A percentile compares a stretch with the other conserved stretches of the same genome.
These are phyloP conservation scores for Maccullochella peelii DNA, from an alignment of 2,113 vertebrate genomes.

Conservation along the genomic window DNA sequence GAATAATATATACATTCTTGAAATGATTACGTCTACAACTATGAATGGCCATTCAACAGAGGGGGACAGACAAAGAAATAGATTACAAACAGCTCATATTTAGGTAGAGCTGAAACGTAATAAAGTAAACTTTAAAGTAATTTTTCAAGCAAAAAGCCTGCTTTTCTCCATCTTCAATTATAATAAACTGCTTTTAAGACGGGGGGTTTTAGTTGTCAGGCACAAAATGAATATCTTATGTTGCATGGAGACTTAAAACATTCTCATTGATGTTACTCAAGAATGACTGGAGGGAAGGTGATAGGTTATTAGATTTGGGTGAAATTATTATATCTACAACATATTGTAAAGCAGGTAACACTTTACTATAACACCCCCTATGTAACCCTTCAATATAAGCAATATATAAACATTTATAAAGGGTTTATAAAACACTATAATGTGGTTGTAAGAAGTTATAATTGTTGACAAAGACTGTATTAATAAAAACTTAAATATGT, in stretches of 20 bases:
- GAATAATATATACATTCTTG: background rate
- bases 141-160: background rate
- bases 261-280: background rate
- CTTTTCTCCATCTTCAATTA: background rate
- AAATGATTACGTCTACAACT: background rate
- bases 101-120: background rate
- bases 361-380: background rate
- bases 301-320: background rate
- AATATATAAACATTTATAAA: background rate
- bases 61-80: background rate
- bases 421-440: background rate
- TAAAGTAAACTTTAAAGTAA: no score
- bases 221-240: background rate
- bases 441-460: background rate
- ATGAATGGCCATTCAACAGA: no score
- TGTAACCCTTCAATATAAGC: background rate
- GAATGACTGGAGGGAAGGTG: background rate
- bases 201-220: background rate
- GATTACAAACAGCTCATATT: background rate
- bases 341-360: background rate
- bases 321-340: background rate
- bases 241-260: background rate
- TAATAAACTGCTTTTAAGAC: background rate
- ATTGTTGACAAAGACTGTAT: background rate
- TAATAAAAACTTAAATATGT: background rate